Conservation (phyloP, 2,113 vertebrate genomes). For the Aegithalos caudatus region DNA sequence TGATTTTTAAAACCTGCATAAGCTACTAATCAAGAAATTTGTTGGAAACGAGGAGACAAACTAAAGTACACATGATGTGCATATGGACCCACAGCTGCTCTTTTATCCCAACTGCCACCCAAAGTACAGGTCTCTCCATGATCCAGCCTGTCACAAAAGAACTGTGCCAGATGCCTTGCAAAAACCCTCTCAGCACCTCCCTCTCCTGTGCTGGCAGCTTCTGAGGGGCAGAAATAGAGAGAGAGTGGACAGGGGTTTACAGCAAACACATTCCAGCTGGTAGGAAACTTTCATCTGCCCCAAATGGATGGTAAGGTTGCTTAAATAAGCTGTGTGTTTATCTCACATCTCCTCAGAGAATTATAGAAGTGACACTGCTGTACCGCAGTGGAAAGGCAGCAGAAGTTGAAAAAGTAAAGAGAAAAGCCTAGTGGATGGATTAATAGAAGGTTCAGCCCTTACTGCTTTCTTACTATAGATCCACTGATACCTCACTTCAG, state of each 20-base stretch:
- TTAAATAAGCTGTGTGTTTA: constrained; percentile 10
- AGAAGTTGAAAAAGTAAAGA: constrained; percentile 11
- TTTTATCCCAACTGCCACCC: not conserved
- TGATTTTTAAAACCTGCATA: not conserved
- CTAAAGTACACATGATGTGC: not conserved
- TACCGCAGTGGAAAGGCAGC: not conserved
- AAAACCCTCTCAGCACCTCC: not conserved
- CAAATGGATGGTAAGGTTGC: not conserved
- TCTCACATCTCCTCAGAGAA: not conserved
- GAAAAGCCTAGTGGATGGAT: not conserved
- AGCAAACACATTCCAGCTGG: constrained; percentile 17
- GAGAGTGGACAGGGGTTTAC: not conserved
- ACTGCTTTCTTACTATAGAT: not conserved
- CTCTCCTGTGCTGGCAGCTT: not conserved
- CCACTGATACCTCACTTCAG: not conserved
- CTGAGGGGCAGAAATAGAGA: not conserved
- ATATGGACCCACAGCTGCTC: not conserved
- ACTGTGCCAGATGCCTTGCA: not conserved
- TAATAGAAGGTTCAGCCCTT: not conserved
- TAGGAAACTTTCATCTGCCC: not conserved
- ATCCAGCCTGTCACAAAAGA: not conserved
- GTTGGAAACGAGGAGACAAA: not conserved
- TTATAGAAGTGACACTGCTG: not conserved
- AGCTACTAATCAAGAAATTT: not conserved
- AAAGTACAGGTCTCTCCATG: not conserved